Evolutionary conservation across 1,140 invertebrate genomes (phyloP).

Genomic region (Dreissena polymorpha): DNA sequence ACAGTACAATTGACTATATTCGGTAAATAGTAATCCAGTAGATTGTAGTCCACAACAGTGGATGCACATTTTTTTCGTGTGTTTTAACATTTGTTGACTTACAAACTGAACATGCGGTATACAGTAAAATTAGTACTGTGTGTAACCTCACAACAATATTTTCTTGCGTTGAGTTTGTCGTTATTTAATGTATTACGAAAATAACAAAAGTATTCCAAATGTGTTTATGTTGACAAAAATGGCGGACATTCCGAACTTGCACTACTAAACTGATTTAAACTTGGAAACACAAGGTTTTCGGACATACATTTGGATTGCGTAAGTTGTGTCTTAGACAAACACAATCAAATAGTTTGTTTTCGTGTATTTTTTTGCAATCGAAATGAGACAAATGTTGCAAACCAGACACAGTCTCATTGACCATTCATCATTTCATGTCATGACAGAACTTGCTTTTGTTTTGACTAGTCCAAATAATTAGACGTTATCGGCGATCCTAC

Average conservation of each 20-base stretch:
- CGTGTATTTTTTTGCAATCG: neutral
- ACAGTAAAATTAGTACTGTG: too few species aligned
- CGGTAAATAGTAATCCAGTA: too few species aligned
- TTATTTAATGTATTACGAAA: neutral
- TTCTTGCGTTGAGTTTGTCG: too few species aligned
- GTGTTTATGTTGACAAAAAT: constrained; percentile 51
- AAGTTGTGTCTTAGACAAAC: neutral
- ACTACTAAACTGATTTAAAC: neutral
- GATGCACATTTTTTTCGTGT: too few species aligned
- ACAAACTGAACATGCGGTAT: too few species aligned
- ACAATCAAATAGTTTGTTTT: neutral
- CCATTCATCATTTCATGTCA: neutral
- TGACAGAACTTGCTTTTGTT: neutral
- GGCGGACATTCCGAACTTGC: constrained; percentile 39
- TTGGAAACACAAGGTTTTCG: neutral
- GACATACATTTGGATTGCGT: neutral
- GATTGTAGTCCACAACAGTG: too few species aligned
- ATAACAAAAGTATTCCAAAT: constrained; percentile 19
- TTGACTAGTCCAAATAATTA: too few species aligned
- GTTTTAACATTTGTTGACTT: too few species aligned
- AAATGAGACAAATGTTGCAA: neutral
- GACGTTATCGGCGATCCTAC: too few species aligned
- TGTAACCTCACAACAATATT: too few species aligned
- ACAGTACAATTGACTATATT: too few species aligned
- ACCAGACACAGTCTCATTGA: neutral